Conservation (phyloP, 2,888 invertebrate species). For the Acleris laterana region DNA sequence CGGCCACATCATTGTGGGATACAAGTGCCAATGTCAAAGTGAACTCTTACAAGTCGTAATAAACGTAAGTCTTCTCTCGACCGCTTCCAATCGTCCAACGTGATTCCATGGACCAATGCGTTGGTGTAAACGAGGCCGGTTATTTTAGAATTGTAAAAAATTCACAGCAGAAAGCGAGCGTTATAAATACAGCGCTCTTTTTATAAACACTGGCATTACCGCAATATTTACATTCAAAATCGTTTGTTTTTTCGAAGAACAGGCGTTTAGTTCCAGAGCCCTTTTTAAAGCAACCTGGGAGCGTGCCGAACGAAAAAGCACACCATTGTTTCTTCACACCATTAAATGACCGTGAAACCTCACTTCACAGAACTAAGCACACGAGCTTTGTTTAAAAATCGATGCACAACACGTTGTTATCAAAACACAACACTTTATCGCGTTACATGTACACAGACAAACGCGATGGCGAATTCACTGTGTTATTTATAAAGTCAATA, state of each 20-base stretch:
- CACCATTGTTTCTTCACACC: slow-evolving; percentile 7
- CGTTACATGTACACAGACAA: neutral
- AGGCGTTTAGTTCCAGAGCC: too few relatives aligned
- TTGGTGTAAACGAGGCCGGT: slow-evolving; percentile 25
- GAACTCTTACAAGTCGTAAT: slow-evolving; percentile 16
- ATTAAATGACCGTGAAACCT: slow-evolving; percentile 17
- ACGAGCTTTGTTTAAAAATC: slow-evolving; percentile 44
- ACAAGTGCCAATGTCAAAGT: slow-evolving; percentile 13
- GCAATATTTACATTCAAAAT: slow-evolving; percentile 5
- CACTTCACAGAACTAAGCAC: slow-evolving; percentile 9
- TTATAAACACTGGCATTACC: slow-evolving; percentile 2
- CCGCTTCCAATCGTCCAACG: neutral
- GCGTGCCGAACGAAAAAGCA: slow-evolving; percentile 4
- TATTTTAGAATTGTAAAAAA: slow-evolving; percentile 28
- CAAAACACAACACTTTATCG: slow-evolving; percentile 34
- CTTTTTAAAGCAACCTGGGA: too few relatives aligned
- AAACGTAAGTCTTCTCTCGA: slow-evolving; percentile 42
- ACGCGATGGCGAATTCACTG: slow-evolving; percentile 4
- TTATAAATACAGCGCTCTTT: slow-evolving; percentile 7
- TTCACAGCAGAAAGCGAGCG: slow-evolving; percentile 3
- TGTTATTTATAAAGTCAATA: slow-evolving; percentile 14
- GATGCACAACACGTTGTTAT: slow-evolving; percentile 41
- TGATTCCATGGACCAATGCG: slow-evolving; percentile 14
- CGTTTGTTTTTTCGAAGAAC: too few relatives aligned
- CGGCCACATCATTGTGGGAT: slow-evolving; percentile 87